A percentile compares a stretch with the other conserved stretches of the same genome.
Conservation (phyloP, 1,140 invertebrate species). For the Bombyx mori region ASM3026992v2 NC_085112.1:310501-311000, state of each 20-base stretch:
- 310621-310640: not conserved
- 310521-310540: too few species aligned
- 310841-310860: not conserved
- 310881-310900: not conserved
- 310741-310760: too few species aligned
- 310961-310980: constrained; percentile 37
- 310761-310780: not conserved
- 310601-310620: not conserved
- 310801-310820: not conserved
- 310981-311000: constrained; percentile 28
- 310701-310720: too few species aligned
- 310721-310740: too few species aligned
- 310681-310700: too few species aligned
- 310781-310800: not conserved
- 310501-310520: too few species aligned
- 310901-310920: not conserved
- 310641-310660: not conserved
- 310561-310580: too few species aligned
- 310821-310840: not conserved
- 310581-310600: not conserved
- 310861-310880: not conserved
- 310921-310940: not conserved
- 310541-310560: too few species aligned
- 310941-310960: not conserved
- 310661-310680: too few species aligned